A percentile compares a stretch with the other conserved stretches of the same genome.
These are phyloP conservation scores for Heliconius ethilla DNA, from an alignment of 2,888 invertebrate genomes.

Conservation along the genomic window DNA sequence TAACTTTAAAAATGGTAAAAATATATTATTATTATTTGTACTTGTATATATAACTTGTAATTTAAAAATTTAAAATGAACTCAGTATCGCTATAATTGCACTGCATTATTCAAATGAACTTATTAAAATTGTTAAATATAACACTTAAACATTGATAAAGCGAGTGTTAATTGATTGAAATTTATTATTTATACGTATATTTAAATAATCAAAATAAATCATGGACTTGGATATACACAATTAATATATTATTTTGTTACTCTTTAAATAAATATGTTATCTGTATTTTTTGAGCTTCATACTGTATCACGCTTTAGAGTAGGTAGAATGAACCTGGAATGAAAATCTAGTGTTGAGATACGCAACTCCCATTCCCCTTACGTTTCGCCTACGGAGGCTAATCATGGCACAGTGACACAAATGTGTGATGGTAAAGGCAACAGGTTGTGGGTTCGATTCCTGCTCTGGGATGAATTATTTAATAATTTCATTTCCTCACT, in stretches of 20 bases:
- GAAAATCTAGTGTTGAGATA: too few species aligned
- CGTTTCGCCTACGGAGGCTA: too few species aligned
- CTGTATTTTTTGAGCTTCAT: too few species aligned
- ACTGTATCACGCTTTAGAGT: too few species aligned
- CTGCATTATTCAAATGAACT: not conserved
- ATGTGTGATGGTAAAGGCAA: too few species aligned
- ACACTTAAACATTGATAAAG: not conserved
- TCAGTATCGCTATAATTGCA: not conserved
- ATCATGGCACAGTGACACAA: too few species aligned
- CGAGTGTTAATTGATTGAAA: conserved; percentile 9
- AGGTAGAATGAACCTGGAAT: too few species aligned
- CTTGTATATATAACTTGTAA: not conserved
- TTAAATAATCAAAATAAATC: conserved; percentile 1
- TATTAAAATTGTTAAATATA: conserved; percentile 14
- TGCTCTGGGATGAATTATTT: too few species aligned
- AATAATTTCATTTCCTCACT: too few species aligned
- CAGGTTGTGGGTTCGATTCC: too few species aligned
- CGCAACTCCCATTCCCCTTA: too few species aligned
- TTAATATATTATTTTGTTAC: not conserved
- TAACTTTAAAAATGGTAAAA: not conserved
- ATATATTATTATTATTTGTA: not conserved
- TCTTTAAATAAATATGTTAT: not conserved
- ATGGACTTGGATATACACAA: conserved; percentile 1
- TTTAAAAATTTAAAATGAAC: not conserved
- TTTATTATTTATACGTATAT: conserved; percentile 13